Percentiles rank a stretch among this genome's conserved stretches.
Conservation (phyloP, 2,888 invertebrate species). For the Melinaea menophilus region DNA sequence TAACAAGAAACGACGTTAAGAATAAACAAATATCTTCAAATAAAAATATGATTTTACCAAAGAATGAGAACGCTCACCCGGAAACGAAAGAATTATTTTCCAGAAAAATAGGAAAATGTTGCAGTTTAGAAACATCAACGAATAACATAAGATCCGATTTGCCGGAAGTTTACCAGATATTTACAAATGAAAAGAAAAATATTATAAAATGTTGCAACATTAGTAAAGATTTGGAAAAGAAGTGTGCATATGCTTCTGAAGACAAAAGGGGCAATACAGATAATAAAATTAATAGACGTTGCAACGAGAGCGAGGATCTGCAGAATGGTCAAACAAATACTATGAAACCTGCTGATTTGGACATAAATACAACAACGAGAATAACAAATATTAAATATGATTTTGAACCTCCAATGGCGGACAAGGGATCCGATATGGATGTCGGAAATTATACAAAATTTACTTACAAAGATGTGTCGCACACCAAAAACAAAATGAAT, state of each 20-base stretch:
- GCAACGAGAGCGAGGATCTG: not conserved
- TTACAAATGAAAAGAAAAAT: conserved; percentile 3
- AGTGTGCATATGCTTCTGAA: not conserved
- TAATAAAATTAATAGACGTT: not conserved
- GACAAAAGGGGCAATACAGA: not conserved
- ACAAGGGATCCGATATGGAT: not conserved
- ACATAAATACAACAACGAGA: not conserved
- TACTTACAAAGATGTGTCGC: not conserved
- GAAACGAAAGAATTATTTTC: too few species aligned
- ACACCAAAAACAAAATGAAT: conserved; percentile 8
- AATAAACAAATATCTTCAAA: too few species aligned
- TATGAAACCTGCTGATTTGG: not conserved
- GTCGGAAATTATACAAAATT: not conserved
- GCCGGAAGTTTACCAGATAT: not conserved
- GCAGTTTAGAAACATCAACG: too few species aligned
- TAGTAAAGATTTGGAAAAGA: not conserved
- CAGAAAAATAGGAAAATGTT: too few species aligned
- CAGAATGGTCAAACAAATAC: not conserved
- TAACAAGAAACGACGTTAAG: too few species aligned
- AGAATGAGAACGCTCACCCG: too few species aligned
- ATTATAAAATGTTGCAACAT: not conserved
- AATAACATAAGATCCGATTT: too few species aligned
- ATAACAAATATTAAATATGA: too few species aligned
- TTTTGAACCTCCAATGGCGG: too few species aligned
- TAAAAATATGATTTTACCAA: too few species aligned